Percentiles rank a stretch among this genome's conserved stretches.
phyloP scores from a whole-genome alignment of 2,797 vertebrate species.

The Taeniopygia guttata region DNA sequence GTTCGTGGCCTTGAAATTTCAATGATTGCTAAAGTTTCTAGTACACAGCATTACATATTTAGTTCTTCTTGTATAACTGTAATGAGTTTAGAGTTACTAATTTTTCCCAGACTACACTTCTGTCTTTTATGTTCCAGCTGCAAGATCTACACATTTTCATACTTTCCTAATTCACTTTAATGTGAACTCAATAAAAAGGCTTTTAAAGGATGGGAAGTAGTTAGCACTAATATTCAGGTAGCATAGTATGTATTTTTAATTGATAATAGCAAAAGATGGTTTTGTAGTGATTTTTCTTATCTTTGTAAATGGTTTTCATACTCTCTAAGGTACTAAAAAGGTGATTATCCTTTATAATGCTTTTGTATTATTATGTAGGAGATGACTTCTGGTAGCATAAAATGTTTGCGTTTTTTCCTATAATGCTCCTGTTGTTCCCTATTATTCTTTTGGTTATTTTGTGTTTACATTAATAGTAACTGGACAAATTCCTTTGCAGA shows the following conservation, averaged over 20 bases:
- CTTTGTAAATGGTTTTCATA: neutral
- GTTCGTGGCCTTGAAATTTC: neutral
- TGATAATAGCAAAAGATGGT: neutral
- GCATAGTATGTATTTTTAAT: neutral
- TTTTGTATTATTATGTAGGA: neutral
- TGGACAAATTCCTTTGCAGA: neutral
- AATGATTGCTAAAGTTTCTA: neutral
- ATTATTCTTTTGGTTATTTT: neutral
- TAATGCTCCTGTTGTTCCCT: neutral
- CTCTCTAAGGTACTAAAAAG: neutral
- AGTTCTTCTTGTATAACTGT: neutral
- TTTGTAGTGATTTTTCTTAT: conserved; percentile 14
- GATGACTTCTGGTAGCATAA: neutral
- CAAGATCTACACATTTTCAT: neutral
- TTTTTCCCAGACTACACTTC: neutral
- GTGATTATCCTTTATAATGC: neutral
- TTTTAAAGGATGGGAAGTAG: neutral
- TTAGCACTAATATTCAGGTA: neutral
- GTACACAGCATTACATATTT: neutral
- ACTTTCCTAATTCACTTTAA: conserved; percentile 8
- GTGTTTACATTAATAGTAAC: neutral
- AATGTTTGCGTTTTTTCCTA: neutral
- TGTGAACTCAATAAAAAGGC: neutral
- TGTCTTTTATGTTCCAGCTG: neutral
- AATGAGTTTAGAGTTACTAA: neutral